Conservation (phyloP, 2,888 invertebrate genomes). For the Leptinotarsa haldemani region DNA sequence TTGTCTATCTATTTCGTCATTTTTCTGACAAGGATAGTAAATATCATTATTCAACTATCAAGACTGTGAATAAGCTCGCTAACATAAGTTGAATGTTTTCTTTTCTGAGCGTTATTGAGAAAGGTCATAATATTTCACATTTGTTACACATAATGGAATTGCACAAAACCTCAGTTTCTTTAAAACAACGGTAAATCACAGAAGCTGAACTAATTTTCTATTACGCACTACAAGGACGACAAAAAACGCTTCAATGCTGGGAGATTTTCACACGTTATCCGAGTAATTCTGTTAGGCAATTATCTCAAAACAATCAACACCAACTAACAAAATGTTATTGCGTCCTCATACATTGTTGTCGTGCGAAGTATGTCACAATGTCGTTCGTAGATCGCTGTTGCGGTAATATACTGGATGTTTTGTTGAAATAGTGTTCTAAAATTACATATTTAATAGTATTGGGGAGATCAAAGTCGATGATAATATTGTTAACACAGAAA, state of each 20-base stretch:
- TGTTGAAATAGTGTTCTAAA: background rate
- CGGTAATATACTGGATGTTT: constrained; percentile 5
- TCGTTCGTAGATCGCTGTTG: constrained; percentile 1
- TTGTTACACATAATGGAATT: background rate
- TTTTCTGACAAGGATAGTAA: too few relatives aligned
- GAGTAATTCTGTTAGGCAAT: constrained; percentile 9
- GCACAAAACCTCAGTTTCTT: background rate
- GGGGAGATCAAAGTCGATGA: too few relatives aligned
- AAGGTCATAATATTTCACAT: too few relatives aligned
- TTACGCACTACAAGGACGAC: constrained; percentile 8
- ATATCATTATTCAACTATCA: too few relatives aligned
- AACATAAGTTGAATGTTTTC: too few relatives aligned
- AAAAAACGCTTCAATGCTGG: constrained; percentile 13
- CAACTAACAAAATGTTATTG: constrained; percentile 21
- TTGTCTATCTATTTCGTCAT: too few relatives aligned
- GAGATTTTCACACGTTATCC: constrained; percentile 18
- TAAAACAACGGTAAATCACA: background rate
- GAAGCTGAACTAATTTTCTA: constrained; percentile 16
- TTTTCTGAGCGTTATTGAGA: too few relatives aligned
- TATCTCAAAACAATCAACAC: constrained; percentile 12
- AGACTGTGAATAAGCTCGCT: too few relatives aligned
- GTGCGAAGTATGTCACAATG: constrained; percentile 20
- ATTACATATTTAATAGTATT: background rate
- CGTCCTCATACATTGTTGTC: constrained; percentile 4
- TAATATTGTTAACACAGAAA: too few relatives aligned